A percentile compares a stretch with the other conserved stretches of the same genome.
These are phyloP conservation scores for Zootoca vivipara DNA, from an alignment of 2,113 vertebrate genomes.

Conservation along the genomic window DNA sequence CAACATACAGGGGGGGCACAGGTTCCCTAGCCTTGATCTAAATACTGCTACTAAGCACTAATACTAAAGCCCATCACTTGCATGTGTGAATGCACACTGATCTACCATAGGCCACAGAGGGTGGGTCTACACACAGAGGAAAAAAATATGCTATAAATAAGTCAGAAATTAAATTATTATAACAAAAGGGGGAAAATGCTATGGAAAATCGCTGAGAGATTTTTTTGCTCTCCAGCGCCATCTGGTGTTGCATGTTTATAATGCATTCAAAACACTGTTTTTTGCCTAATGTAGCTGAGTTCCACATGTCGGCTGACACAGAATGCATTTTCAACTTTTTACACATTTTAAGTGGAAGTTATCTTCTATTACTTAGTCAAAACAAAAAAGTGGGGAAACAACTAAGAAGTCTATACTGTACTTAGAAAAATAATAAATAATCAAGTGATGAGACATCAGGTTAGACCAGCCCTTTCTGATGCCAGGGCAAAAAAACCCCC, in stretches of 20 bases:
- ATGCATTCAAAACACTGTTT: no score
- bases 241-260: no score
- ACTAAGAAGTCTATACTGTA: not conserved
- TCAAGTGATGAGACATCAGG: not conserved
- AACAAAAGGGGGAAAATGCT: no score
- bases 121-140: no score
- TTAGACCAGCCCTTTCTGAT: not conserved
- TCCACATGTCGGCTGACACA: not conserved
- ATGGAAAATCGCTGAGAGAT: no score
- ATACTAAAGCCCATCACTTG: not conserved
- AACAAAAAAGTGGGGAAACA: not conserved
- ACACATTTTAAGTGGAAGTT: not conserved
- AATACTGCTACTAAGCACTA: not conserved
- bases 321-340: not conserved
- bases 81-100: not conserved
- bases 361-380: not conserved
- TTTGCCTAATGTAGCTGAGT: no score
- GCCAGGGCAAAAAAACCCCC: not conserved
- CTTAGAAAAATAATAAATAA: not conserved
- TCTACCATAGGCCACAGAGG: not conserved
- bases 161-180: no score
- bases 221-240: no score
- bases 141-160: no score
- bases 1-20: no score
- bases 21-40: no score